phyloP scores from a whole-genome alignment of 2,888 invertebrate genomes.

The Leptinotarsa rubiginosa region DNA sequence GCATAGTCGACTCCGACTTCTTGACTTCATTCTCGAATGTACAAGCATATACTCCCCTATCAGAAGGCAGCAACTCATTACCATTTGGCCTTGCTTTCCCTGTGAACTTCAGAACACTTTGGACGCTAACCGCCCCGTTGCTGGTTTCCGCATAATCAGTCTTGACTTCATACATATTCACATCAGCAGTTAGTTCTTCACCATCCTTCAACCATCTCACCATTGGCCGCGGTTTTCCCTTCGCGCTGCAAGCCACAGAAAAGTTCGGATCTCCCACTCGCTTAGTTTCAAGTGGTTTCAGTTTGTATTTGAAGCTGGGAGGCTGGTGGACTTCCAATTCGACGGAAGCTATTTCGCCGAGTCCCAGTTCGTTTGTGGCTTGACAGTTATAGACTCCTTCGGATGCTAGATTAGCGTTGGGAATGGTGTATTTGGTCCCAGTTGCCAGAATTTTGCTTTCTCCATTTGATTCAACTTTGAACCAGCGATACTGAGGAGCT shows the following conservation, averaged over 20 bases:
- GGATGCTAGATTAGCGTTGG: slow-evolving; percentile 84
- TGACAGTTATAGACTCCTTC: slow-evolving; percentile 93
- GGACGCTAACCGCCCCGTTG: slow-evolving; percentile 84
- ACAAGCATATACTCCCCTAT: slow-evolving; percentile 89
- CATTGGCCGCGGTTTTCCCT: slow-evolving; percentile 87
- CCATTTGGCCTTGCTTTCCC: slow-evolving; percentile 82
- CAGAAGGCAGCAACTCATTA: slow-evolving; percentile 83
- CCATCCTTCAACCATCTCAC: slow-evolving; percentile 91
- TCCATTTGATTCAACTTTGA: slow-evolving; percentile 78
- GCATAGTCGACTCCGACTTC: slow-evolving; percentile 89
- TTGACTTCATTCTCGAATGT: slow-evolving; percentile 91
- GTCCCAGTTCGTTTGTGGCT: slow-evolving; percentile 89
- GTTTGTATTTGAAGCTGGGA: slow-evolving; percentile 84
- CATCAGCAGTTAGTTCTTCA: slow-evolving; percentile 80
- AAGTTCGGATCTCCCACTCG: slow-evolving; percentile 81
- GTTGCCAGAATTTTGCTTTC: slow-evolving; percentile 79
- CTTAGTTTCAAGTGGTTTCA: slow-evolving; percentile 85
- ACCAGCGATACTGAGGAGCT: slow-evolving; percentile 90
- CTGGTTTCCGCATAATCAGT: slow-evolving; percentile 82
- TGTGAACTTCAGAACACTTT: slow-evolving; percentile 83
- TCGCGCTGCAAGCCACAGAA: slow-evolving; percentile 85
- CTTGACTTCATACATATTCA: slow-evolving; percentile 84
- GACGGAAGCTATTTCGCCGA: slow-evolving; percentile 86
- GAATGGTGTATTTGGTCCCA: slow-evolving; percentile 86
- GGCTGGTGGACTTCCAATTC: slow-evolving; percentile 89